Conservation (phyloP, 2,888 invertebrate species). For the Mythimna lalbum region DNA sequence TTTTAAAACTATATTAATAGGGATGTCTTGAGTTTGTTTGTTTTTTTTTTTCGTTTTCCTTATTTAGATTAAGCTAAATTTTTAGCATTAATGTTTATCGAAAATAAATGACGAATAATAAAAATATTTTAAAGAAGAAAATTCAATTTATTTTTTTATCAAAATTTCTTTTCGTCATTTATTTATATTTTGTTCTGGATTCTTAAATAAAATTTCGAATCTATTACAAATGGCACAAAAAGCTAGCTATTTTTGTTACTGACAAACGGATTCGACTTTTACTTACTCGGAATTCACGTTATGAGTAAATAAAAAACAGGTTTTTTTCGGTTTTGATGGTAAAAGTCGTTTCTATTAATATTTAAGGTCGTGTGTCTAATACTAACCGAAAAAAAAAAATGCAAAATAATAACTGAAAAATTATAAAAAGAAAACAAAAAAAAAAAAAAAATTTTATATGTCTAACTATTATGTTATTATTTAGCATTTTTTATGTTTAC, state of each 20-base stretch:
- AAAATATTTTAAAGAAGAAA: neutral
- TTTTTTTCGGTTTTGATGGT: slow-evolving; percentile 1
- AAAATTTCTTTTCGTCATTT: slow-evolving; percentile 48
- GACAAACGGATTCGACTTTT: slow-evolving; percentile 55
- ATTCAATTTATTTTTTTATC: neutral
- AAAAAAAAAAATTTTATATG: neutral
- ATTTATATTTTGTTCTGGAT: slow-evolving; percentile 55
- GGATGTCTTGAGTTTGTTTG: slow-evolving; percentile 73
- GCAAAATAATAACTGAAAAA: slow-evolving; percentile 65
- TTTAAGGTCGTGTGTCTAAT: slow-evolving; percentile 83
- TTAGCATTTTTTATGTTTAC: slow-evolving; percentile 64
- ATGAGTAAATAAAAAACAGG: neutral
- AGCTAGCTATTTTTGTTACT: slow-evolving; percentile 64
- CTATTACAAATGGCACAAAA: slow-evolving; percentile 58
- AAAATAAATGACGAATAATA: slow-evolving; percentile 56
- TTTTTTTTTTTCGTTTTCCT: slow-evolving; percentile 70
- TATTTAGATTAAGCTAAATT: slow-evolving; percentile 79
- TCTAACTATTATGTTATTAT: slow-evolving; percentile 15
- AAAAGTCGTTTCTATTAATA: slow-evolving; percentile 68
- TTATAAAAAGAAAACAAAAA: rapidly evolving
- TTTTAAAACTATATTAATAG: slow-evolving; percentile 66
- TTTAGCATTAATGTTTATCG: slow-evolving; percentile 69
- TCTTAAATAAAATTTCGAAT: slow-evolving; percentile 49
- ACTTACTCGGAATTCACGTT: neutral
- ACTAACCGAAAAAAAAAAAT: slow-evolving; percentile 67